Evolutionary conservation across 1,140 invertebrate genomes (phyloP), one percentile per base, ranked within the genome.

Genomic region (Drosophila cardini): DNA sequence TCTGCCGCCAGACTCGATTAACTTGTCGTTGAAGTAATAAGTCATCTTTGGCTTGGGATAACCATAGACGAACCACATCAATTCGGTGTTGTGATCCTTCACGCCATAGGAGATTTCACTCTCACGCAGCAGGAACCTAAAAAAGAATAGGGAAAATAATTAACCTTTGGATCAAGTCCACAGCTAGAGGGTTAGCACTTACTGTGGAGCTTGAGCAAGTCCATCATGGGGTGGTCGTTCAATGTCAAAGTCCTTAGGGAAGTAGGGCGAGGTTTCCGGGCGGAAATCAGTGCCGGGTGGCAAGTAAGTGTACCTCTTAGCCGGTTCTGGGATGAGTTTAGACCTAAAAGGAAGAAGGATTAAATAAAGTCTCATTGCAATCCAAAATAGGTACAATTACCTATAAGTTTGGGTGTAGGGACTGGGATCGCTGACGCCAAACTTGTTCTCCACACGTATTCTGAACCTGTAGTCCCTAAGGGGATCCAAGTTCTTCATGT

Each of bases 361-460:
- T 56, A n/a, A 21, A 3, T n/a, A 18, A 11, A 18, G 8, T 10
- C 1, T 11, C 2, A 0, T 6, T 26, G n/a, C 4, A 32, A 16
- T 0, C 5, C 1, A 26, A 6, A 2, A 36, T 56, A 26, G 30
- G 10, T 21, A 32, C 0, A 26, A 30, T 26, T 42, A 90, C 90
- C 90, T 94, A 81, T 96, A 96, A 0, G 97, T 98, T 57, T 96
- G 94, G 0, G 96, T 96, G 89, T 95, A 97, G 5, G 97, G 97
- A 32, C 97, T 98, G 0, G 98, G 98, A 90, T 99, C 98, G 91
- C 97, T 98, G n/a, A 98, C 95, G n/a, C 98, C 98, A 87, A 97
- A 97, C 92, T 98, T 97, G 91, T 99, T 99, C 89, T 98, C 97
- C 2, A 98, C 98, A n/a, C 98, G 94, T 26, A 99, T 94, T 46